Conservation (phyloP, 1,140 invertebrate genomes). For the Cydia fagiglandana region DNA sequence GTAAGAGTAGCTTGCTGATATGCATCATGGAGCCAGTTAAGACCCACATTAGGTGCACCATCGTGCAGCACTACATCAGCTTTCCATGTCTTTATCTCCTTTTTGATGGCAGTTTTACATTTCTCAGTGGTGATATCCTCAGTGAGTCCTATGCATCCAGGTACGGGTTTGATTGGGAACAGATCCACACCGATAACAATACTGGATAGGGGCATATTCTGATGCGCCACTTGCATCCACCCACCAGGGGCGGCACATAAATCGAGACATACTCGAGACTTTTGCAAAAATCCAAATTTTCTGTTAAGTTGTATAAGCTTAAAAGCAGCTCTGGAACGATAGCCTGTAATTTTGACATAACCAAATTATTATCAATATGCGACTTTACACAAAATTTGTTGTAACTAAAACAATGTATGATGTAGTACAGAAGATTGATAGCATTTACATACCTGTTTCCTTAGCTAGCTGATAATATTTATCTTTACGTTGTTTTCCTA, state of each 20-base stretch:
- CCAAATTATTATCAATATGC: background rate
- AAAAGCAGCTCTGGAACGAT: slow-evolving; percentile 97
- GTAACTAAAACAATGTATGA: no score
- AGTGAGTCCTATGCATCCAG: slow-evolving; percentile 92
- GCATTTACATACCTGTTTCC: slow-evolving; percentile 90
- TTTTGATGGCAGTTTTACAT: slow-evolving; percentile 87
- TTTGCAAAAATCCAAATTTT: slow-evolving; percentile 98
- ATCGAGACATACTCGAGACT: slow-evolving; percentile 97
- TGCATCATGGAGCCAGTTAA: slow-evolving; percentile 98
- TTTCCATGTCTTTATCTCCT: slow-evolving; percentile 96
- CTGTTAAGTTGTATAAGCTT: slow-evolving; percentile 99
- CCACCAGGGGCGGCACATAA: slow-evolving; percentile 99
- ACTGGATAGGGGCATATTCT: slow-evolving; percentile 98
- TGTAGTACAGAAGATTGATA: background rate
- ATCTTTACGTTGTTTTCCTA: slow-evolving; percentile 98
- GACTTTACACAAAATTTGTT: background rate
- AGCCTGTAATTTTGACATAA: slow-evolving; percentile 83
- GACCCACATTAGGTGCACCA: slow-evolving; percentile 99
- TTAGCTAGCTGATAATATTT: slow-evolving; percentile 99
- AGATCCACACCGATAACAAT: slow-evolving; percentile 97
- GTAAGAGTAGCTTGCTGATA: slow-evolving; percentile 96
- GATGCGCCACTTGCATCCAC: slow-evolving; percentile 99
- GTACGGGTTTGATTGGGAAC: slow-evolving; percentile 95
- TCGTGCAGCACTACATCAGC: slow-evolving; percentile 98
- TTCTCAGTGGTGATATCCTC: slow-evolving; percentile 99